Conservation (phyloP, 2,113 vertebrate species). For the Tichodroma muraria region DNA sequence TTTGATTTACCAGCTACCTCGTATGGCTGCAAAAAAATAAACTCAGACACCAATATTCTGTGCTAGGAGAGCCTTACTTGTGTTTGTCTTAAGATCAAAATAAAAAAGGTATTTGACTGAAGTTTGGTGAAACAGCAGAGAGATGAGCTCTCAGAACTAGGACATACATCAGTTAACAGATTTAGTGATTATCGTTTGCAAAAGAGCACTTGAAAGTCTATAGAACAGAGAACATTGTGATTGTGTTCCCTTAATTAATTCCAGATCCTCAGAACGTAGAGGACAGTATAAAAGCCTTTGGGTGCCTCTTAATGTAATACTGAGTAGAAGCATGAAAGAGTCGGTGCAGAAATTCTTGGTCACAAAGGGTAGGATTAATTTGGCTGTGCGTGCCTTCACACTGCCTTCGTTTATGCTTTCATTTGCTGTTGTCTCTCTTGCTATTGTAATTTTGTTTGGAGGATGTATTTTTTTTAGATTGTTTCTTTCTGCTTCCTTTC, state of each 20-base stretch:
- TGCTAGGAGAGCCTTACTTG: not conserved
- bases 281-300: not conserved
- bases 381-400: not conserved
- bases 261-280: accelerated
- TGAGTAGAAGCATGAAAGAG: not conserved
- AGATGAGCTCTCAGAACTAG: not conserved
- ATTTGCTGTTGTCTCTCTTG: not conserved
- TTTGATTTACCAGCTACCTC: not conserved
- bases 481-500: not conserved
- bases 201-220: not conserved
- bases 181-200: not conserved
- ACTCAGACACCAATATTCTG: not conserved
- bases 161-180: not conserved
- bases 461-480: not conserved
- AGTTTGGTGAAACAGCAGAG: not conserved
- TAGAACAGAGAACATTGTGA: accelerated
- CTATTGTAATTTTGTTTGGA: not conserved
- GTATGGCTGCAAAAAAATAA: not conserved
- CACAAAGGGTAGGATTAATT: not conserved
- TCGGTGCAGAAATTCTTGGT: not conserved
- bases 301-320: not conserved
- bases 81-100: not conserved
- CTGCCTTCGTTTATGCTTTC: not conserved
- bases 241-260: not conserved
- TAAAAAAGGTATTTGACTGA: not conserved